Base-by-base conservation (phyloP, 2,797 vertebrate species). In the Danio albolineatus region DNA sequence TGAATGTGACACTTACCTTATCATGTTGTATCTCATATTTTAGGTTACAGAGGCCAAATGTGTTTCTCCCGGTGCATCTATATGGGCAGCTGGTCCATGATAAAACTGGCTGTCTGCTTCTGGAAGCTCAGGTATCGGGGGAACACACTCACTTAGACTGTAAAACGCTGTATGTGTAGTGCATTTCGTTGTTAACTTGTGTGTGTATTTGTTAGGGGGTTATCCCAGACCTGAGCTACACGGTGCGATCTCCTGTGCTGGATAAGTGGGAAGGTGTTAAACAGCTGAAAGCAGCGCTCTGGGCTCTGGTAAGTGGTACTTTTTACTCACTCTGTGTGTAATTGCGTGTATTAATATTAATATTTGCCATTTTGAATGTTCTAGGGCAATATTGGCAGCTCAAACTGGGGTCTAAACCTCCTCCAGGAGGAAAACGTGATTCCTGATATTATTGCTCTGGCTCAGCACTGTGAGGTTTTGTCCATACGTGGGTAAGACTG, bases 1-100 rank as follows among this genome's bases (percentile, higher is more conserved):
- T 28, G 12, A 17, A 46, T n/a, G 7, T 19, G 14, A 39, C 19
- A 12, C 28, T 14, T 49, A 2, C 6, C 14, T 13, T 48, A 44
- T 38, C 41, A 71, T 43, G 16, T 4, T 51, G 7, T 53, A 21
- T 65, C 59, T 43, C 10, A 44, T 28, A 28, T 51, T 49, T 51
- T 74, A 99, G 97, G 95, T 95, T 97, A 94, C 97, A 97, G 85
- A 94, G 98, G 91, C 97, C 97, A 88, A 97, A 98, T 65, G 97
- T 99, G 82, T 98, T 96, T 92, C 92, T 99, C 61, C 98, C 98
- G 56, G 93, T 99, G 90, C 97, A 99, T 92, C 94, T 99, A 88
- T 99, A 99, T 49, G 96, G 97, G 85, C 97, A 99, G 86, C 93
- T 99, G 84, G 98, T 98, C 66, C 97, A 98, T 49, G 97, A 99